A percentile compares a stretch with the other conserved stretches of the same genome.
These are phyloP conservation scores for Hippocampus comes DNA, from an alignment of 2,113 vertebrate species.

Conservation along the genomic window DNA sequence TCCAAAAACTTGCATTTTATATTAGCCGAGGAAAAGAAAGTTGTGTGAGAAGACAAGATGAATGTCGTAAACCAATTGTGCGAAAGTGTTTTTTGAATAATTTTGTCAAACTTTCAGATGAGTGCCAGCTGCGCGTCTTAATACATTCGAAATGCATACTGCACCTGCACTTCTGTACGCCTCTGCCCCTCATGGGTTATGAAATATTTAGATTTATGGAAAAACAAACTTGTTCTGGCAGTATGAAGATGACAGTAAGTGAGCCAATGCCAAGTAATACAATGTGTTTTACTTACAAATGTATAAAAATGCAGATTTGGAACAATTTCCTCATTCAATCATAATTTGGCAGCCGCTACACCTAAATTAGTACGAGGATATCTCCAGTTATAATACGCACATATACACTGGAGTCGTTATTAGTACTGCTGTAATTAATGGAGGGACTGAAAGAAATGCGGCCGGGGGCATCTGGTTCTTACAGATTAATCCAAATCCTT, in stretches of 20 bases:
- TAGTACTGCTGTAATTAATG: slow-evolving; percentile 76
- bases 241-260: neutral
- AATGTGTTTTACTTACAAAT: neutral
- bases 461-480: slow-evolving; percentile 61
- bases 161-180: neutral
- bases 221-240: neutral
- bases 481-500: slow-evolving; percentile 64
- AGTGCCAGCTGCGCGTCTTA: neutral
- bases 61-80: too few relatives aligned
- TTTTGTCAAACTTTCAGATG: neutral
- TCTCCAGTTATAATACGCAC: slow-evolving; percentile 13
- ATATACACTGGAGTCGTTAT: slow-evolving; percentile 63
- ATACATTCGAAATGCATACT: neutral
- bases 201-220: neutral
- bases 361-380: neutral
- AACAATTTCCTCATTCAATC: neutral
- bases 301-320: neutral
- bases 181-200: neutral
- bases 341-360: neutral
- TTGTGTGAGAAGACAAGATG: too few relatives aligned
- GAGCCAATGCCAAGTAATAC: neutral
- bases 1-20: neutral
- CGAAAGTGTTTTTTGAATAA: neutral
- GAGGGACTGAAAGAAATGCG: slow-evolving; percentile 56
- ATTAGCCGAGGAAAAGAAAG: too few relatives aligned